Evolutionary conservation across 1,140 invertebrate genomes (phyloP), one percentile per base, ranked within the genome.

Genomic region (Pissodes strobi): DNA sequence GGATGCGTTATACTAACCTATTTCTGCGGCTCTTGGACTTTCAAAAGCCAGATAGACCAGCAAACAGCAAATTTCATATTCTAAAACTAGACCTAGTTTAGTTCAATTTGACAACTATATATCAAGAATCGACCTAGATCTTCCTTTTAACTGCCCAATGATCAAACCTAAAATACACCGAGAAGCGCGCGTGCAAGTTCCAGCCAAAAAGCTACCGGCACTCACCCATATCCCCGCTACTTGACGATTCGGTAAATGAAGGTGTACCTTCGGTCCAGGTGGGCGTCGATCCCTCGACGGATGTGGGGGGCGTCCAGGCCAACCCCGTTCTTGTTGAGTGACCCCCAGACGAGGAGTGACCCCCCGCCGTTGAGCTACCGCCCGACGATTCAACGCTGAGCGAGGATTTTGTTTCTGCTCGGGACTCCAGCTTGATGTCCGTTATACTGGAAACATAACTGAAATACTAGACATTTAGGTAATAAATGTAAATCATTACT

Each of bases 261-360:
- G 95, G 95, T 63, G 95, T 98, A 72, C 95, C 95, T 83, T 98
- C 95, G 15, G 95, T 98, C 90, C 95, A 97, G 13, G 95, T 97
- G 8, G 95, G 94, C n/a, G 95, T 97, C 2, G 92, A 92, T 45
- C 91, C 93, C 79, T 95, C 93, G 66, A 92, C 88, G 65, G 91
- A 94, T 43, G 90, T 88, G 12, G 92, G 91, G 22, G 92, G 93
- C 37, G 93, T 95, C 88, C 90, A 93, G 8, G 85, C 89, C 69
- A 86, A 79, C 66, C 82, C 87, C 8, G 51, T 55, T 10, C 63
- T 25, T 69, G 82, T 82, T 66, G 77, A 84, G 69, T 80, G 85
- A 74, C 84, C 78, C 73, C 84, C 78, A 41, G 72, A 69, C 39
- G 72, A 74, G 19, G 71, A 72, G 46, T 74, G 71, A 45, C 75